Evolutionary conservation across 2,113 vertebrate species (phyloP), one percentile per base, ranked within the genome.

Genomic region (Eidolon helvum): DNA sequence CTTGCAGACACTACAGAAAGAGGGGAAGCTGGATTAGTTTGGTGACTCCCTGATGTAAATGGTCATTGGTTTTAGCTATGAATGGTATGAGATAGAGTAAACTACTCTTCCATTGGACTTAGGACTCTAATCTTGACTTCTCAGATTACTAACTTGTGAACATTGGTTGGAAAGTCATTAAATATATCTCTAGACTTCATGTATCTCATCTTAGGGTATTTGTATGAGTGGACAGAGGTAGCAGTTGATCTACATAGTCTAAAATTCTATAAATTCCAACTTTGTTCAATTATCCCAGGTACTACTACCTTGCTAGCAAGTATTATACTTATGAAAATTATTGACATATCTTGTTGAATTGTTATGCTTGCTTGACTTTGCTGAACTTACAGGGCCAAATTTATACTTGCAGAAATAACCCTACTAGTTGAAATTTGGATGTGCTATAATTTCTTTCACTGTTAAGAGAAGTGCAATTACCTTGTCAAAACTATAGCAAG

Each of bases 401-500:
- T 93, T 66, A 72, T 14, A 66, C 21, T 77, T 88, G 24, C 16
- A 87, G 43, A 92, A 92, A 87, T 92, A 80, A 35, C n/a, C 53
- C 30, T 91, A 18, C 61, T 86, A 85, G 45, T 66, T 89, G 78
- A 96, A 86, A 72, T 93, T 61, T 93, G 59, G 15, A 59, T 71
- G 21, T 35, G 43, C 38, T 91, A 0, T 87, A 78, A 90, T 86
- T 93, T 77, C 86, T 91, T 8, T 77, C 61, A 93, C 11, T 89
- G 53, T 82, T 9, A 90, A 71, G 80, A 84, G 57, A 91, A 72
- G 24, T 68, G n/a, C 45, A 94, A 85, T 97, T 93, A 72, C 38
- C 24, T 96, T 93, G 85, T 93, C 79, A 96, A 78, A 96, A 91
- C n/a, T 40, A 57, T 72, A 80, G 35, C 35, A 86, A 16, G n/a